Percentiles rank a stretch among this genome's conserved stretches.
Conservation (phyloP, 2,888 invertebrate species). For the Antitype chi region DNA sequence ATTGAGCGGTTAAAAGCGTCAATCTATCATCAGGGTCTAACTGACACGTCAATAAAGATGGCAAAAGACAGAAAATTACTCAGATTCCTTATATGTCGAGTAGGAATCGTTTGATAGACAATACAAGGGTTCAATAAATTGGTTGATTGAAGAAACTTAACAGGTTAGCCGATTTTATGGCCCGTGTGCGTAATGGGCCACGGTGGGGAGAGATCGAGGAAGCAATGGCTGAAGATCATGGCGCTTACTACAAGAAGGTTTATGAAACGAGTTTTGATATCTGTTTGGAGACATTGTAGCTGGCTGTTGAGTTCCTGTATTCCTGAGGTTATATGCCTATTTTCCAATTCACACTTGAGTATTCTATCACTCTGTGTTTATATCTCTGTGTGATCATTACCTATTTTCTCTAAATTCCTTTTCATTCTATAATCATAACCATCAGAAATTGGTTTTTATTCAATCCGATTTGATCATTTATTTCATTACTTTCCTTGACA, state of each 20-base stretch:
- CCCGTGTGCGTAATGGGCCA: slow-evolving; percentile 8
- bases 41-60: slow-evolving; percentile 54
- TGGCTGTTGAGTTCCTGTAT: not conserved
- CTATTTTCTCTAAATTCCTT: not conserved
- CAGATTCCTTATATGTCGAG: slow-evolving; percentile 55
- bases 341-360: not conserved
- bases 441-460: not conserved
- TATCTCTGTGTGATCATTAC: not conserved
- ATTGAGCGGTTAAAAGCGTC: slow-evolving; percentile 31
- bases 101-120: slow-evolving; percentile 39
- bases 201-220: not conserved
- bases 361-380: not conserved
- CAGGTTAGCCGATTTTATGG: slow-evolving; percentile 8
- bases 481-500: not conserved
- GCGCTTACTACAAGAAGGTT: not conserved
- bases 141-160: slow-evolving; percentile 31
- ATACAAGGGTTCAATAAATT: slow-evolving; percentile 43
- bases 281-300: not conserved
- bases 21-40: slow-evolving; percentile 44
- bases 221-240: not conserved
- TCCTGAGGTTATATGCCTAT: not conserved
- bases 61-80: slow-evolving; percentile 58
- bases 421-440: not conserved
- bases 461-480: not conserved
- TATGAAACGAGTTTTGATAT: slow-evolving; percentile 3